Percentiles rank a stretch among this genome's conserved stretches.
Evolutionary conservation across 2,797 vertebrate species (phyloP).

Genomic region (Channallabes apus): DNA sequence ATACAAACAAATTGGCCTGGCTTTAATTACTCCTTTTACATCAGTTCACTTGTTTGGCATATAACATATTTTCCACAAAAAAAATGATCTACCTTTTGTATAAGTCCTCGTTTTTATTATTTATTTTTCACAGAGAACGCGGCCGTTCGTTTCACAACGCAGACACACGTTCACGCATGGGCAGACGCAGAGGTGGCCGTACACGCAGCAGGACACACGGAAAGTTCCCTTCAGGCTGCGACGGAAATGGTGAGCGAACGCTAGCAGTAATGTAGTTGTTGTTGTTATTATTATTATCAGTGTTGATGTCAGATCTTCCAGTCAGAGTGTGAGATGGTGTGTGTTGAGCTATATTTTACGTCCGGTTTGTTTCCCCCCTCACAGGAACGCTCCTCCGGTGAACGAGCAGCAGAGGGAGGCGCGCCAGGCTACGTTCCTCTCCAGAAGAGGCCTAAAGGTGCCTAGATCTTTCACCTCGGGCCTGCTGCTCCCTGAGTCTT

Average conservation of each 20-base stretch:
- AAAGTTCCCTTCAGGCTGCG: constrained; percentile 73
- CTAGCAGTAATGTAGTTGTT: no score
- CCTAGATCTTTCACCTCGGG: neutral
- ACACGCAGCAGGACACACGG: constrained; percentile 63
- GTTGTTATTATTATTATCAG: neutral
- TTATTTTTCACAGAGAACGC: constrained; percentile 50
- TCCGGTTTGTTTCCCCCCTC: neutral
- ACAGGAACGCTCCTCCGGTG: constrained; percentile 63
- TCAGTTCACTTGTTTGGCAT: no score
- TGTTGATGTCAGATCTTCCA: neutral
- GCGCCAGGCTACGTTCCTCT: constrained; percentile 93
- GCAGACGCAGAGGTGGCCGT: constrained; percentile 71
- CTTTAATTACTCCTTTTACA: no score
- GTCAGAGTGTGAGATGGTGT: neutral
- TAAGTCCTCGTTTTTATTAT: neutral
- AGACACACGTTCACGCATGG: constrained; percentile 53
- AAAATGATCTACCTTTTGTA: no score
- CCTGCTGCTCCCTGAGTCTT: neutral
- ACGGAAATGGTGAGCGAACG: constrained; percentile 76
- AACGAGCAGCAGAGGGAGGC: constrained; percentile 82
- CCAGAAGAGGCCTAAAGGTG: constrained; percentile 92
- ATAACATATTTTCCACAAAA: no score
- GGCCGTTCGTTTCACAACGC: constrained; percentile 63
- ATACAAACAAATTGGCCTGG: no score
- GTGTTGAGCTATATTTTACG: neutral